Evolutionary conservation across 2,797 vertebrate genomes (phyloP).

Genomic region (Gambelia wislizenii): DNA sequence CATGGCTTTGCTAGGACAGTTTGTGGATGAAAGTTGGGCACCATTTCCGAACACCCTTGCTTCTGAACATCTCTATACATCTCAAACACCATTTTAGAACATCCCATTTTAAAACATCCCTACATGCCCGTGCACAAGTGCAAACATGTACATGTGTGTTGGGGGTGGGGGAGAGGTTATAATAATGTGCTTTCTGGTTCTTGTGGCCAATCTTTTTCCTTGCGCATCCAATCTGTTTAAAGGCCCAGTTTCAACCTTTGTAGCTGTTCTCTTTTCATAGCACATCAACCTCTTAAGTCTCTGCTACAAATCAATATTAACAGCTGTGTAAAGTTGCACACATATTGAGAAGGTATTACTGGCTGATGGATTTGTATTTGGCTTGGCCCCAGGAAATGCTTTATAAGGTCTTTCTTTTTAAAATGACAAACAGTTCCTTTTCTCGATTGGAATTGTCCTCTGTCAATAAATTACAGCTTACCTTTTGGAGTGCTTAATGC

Average conservation of each 20-base stretch:
- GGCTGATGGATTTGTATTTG: conserved; percentile 73
- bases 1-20: no score
- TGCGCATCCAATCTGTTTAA: conserved; percentile 49
- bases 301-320: conserved; percentile 74
- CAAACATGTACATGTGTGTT: neutral
- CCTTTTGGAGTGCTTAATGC: conserved; percentile 53
- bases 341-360: conserved; percentile 68
- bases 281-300: conserved; percentile 65
- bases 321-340: conserved; percentile 67
- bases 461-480: conserved; percentile 65
- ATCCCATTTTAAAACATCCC: neutral
- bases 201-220: conserved; percentile 39
- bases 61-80: no score
- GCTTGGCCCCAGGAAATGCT: conserved; percentile 71
- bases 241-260: conserved; percentile 42
- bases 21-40: neutral
- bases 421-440: conserved; percentile 69
- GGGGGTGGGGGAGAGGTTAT: no score
- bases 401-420: conserved; percentile 61
- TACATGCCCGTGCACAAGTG: neutral
- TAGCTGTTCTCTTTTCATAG: conserved; percentile 51
- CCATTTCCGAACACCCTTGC: neutral
- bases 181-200: conserved; percentile 45
- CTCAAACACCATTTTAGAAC: no score
- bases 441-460: conserved; percentile 63